Evolutionary conservation across 2,797 vertebrate species (phyloP), one percentile per base, ranked within the genome.

Genomic region (Orestias chungarensis): DNA sequence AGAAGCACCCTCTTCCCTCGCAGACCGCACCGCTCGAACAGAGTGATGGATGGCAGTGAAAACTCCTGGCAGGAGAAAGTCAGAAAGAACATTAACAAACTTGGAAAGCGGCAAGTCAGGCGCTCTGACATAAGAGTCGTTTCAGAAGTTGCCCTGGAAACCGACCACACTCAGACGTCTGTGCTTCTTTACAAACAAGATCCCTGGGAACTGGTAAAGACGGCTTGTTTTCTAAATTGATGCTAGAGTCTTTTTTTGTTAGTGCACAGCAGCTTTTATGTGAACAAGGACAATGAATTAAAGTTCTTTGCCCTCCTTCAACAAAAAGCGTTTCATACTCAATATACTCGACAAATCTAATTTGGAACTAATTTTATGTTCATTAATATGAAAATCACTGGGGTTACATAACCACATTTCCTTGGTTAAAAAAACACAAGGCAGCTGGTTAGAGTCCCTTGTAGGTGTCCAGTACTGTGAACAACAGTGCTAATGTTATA

Each of bases 1-100:
- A 97, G 90, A 74, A 96, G 93, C 0, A 97, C 92, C 91, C 95
- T 95, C 93, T 96, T 98, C 73, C 97, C 97, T 83, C 92, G 93
- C 91, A 96, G 96, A 50, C 84, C 88, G 42, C 84, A 82, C 73
- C 96, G 95, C 91, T 96, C 95, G 72, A 95, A 97, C 27, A 98
- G 95, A 64, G 93, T 91, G 89, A 98, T 94, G 74, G 90, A 93
- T 0, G 97, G 96, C 71, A 97, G 93, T 0, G 96, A 97, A 87
- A 98, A 95, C 84, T 97, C 96, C 97, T 98, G 84, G 66, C 44
- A 23, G n/a, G n/a, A 73, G 85, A 7, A 25, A 46, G 23, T 76
- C 70, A 78, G 31, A 31, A 67, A 31, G 42, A 20, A 18, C 42
- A 79, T 78, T 54, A 75, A 55, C 33, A 14, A 49, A 43, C 0